A percentile compares a stretch with the other conserved stretches of the same genome.
phyloP scores from a whole-genome alignment of 2,113 vertebrate species.

The Melospiza melodia region DNA sequence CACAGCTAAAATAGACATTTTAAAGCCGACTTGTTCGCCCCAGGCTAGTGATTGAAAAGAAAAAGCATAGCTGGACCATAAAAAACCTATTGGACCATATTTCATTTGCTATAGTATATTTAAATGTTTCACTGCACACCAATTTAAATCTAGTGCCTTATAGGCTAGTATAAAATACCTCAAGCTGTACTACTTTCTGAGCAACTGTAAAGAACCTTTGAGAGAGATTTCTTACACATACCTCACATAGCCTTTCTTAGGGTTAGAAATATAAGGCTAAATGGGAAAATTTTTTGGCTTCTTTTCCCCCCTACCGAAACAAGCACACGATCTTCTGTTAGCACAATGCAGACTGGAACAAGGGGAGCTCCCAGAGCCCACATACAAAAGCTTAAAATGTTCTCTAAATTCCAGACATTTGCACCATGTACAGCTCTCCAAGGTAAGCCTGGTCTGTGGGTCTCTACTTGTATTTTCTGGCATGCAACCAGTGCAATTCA shows the following conservation, averaged over 20 bases:
- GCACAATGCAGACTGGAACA: neutral
- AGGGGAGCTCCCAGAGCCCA: neutral
- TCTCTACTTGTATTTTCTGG: neutral
- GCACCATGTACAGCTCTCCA: neutral
- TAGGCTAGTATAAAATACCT: slow-evolving; percentile 31
- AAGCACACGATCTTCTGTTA: neutral
- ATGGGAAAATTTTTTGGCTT: neutral
- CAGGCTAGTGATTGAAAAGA: slow-evolving; percentile 60
- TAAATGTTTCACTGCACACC: slow-evolving; percentile 60
- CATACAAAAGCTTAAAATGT: neutral
- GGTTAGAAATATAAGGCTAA: neutral
- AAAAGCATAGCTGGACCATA: slow-evolving; percentile 54
- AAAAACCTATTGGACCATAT: slow-evolving; percentile 66
- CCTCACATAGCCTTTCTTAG: slow-evolving; percentile 15
- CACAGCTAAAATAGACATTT: slow-evolving; percentile 30
- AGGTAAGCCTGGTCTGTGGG: neutral
- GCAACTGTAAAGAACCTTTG: slow-evolving; percentile 6
- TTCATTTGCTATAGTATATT: slow-evolving; percentile 67
- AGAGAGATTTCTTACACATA: slow-evolving; percentile 13
- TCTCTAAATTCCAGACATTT: neutral
- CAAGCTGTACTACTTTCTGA: slow-evolving; percentile 47
- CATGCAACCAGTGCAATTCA: neutral
- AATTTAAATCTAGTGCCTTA: slow-evolving; percentile 45
- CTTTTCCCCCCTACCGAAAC: neutral
- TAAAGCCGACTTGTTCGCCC: slow-evolving; percentile 55